Conservation (phyloP, 1,140 invertebrate species). For the Bombus confusus region DNA sequence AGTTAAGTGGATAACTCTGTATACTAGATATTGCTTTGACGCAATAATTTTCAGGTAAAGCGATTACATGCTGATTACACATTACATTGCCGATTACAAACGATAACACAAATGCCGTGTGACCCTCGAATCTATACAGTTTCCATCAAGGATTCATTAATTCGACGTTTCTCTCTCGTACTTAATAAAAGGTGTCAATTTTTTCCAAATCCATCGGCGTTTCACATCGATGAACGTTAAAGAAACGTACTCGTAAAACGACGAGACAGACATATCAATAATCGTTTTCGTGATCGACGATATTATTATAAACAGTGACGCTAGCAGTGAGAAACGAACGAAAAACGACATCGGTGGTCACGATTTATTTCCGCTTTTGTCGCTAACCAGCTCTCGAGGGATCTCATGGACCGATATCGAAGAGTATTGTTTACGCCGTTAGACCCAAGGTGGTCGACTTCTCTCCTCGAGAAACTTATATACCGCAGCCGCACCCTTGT, state of each 20-base stretch:
- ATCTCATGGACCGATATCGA: slow-evolving; percentile 59
- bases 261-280: background rate
- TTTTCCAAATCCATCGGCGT: too few relatives aligned
- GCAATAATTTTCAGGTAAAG: too few relatives aligned
- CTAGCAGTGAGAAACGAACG: slow-evolving; percentile 13
- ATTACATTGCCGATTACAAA: too few relatives aligned
- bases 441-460: slow-evolving; percentile 58
- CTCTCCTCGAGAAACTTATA: slow-evolving; percentile 31
- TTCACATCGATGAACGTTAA: background rate
- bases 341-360: slow-evolving; percentile 45
- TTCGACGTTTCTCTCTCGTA: too few relatives aligned
- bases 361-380: slow-evolving; percentile 68
- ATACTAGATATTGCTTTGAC: too few relatives aligned
- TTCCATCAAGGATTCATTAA: too few relatives aligned
- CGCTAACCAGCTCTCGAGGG: slow-evolving; percentile 67
- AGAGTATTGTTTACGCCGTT: slow-evolving; percentile 63
- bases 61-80: too few relatives aligned
- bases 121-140: too few relatives aligned
- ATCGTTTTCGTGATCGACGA: slow-evolving; percentile 42
- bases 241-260: background rate
- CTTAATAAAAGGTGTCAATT: background rate
- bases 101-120: too few relatives aligned
- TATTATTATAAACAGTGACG: slow-evolving; percentile 50
- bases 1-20: too few relatives aligned
- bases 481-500: background rate